Evolutionary conservation across 2,888 invertebrate species (phyloP).

Genomic region (Prosapia bicincta): DNA sequence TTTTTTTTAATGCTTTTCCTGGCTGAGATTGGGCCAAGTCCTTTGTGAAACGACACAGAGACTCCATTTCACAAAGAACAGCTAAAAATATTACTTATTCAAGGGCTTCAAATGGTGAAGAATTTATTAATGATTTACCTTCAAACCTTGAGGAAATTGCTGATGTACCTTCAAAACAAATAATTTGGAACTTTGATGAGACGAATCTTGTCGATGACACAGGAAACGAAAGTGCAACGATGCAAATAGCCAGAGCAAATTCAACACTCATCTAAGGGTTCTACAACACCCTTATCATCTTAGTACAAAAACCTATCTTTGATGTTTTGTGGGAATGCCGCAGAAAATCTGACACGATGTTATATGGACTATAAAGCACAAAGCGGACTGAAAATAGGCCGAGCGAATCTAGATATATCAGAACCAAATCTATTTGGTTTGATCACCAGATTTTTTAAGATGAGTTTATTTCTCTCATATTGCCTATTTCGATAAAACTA

Average conservation of each 20-base stretch:
- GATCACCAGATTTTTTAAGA: slow-evolving; percentile 42
- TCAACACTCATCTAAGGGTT: slow-evolving; percentile 43
- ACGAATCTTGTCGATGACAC: slow-evolving; percentile 42
- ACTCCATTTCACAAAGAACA: no score
- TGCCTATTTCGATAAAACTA: slow-evolving; percentile 31
- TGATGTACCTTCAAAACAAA: slow-evolving; percentile 36
- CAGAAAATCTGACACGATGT: slow-evolving; percentile 37
- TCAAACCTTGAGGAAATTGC: slow-evolving; percentile 18
- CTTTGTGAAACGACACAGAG: no score
- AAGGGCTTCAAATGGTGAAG: no score
- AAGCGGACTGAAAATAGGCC: slow-evolving; percentile 46
- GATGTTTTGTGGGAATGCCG: slow-evolving; percentile 45
- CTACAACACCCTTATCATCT: no score
- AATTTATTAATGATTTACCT: no score
- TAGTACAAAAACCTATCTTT: no score
- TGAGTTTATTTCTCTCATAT: slow-evolving; percentile 38
- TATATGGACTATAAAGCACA: no score
- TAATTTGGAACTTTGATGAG: slow-evolving; percentile 43
- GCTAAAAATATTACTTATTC: no score
- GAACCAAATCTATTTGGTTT: slow-evolving; percentile 45
- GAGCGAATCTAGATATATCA: slow-evolving; percentile 43
- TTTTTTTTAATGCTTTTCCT: no score
- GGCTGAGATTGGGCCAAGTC: no score
- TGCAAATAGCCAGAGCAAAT: slow-evolving; percentile 44
- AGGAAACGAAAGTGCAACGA: slow-evolving; percentile 39